A percentile compares a stretch with the other conserved stretches of the same genome.
Evolutionary conservation across 2,888 invertebrate species (phyloP).

Genomic region (Anodontia alba): DNA sequence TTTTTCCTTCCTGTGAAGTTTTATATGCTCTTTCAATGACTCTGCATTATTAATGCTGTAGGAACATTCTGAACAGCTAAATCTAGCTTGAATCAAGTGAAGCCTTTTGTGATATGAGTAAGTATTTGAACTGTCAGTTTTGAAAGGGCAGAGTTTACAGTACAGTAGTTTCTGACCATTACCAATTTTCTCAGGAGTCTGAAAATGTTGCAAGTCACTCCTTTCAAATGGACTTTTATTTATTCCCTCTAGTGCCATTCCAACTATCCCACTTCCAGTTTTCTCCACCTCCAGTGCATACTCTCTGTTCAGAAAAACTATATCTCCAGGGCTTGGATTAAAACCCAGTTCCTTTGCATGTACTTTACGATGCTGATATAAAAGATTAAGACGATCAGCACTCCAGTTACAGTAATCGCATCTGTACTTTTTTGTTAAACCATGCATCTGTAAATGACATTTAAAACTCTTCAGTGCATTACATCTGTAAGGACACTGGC

Average conservation of each 20-base stretch:
- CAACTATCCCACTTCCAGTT: slow-evolving; percentile 30
- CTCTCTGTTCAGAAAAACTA: slow-evolving; percentile 75
- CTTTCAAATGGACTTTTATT: slow-evolving; percentile 30
- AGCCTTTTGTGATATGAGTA: slow-evolving; percentile 72
- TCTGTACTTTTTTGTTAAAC: slow-evolving; percentile 72
- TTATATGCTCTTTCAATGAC: slow-evolving; percentile 69
- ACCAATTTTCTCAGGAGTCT: slow-evolving; percentile 39
- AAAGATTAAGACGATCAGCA: slow-evolving; percentile 74
- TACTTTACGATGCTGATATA: slow-evolving; percentile 79
- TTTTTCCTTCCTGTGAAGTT: slow-evolving; percentile 64
- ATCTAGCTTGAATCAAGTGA: slow-evolving; percentile 72
- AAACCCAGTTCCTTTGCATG: slow-evolving; percentile 71
- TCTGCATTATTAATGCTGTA: slow-evolving; percentile 71
- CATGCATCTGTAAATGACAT: slow-evolving; percentile 79
- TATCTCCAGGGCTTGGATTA: slow-evolving; percentile 69
- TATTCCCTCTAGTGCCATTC: slow-evolving; percentile 32
- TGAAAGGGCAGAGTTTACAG: slow-evolving; percentile 77
- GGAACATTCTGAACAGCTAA: slow-evolving; percentile 73
- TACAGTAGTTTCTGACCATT: slow-evolving; percentile 58
- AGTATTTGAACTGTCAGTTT: slow-evolving; percentile 65
- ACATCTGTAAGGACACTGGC: slow-evolving; percentile 75
- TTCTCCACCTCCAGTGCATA: slow-evolving; percentile 68
- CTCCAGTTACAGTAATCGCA: slow-evolving; percentile 83
- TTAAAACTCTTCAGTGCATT: slow-evolving; percentile 73
- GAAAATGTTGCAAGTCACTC: slow-evolving; percentile 35